Percentiles rank a stretch among this genome's conserved stretches.
Conservation (phyloP, 1,140 invertebrate species). For the Drosophila trapezifrons region DNA sequence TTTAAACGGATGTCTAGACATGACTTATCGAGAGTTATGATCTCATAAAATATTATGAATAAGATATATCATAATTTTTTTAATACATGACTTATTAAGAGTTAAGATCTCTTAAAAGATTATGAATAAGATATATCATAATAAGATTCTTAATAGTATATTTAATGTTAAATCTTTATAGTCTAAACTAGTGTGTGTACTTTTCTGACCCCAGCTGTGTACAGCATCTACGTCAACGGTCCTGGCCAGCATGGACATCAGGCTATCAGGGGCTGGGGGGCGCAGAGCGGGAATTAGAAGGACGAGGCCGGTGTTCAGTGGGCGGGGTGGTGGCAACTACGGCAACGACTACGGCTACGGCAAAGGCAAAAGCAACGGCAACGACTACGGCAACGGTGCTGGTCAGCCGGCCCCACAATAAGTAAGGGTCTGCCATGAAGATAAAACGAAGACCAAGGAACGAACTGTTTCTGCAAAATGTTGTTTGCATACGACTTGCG, state of each 20-base stretch:
- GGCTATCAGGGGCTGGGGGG: conserved; percentile 25
- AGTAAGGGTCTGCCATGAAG: conserved; percentile 84
- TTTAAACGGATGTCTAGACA: no score
- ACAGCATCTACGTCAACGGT: conserved; percentile 56
- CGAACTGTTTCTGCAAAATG: conserved; percentile 84
- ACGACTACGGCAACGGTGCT: conserved; percentile 54
- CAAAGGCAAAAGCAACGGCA: conserved; percentile 33
- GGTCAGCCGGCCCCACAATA: conserved; percentile 77
- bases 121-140: not conserved
- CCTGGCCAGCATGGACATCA: conserved; percentile 48
- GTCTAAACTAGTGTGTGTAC: not conserved
- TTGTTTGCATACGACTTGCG: conserved; percentile 84
- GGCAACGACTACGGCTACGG: conserved; percentile 27
- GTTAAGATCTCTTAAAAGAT: no score
- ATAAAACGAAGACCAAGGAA: conserved; percentile 84
- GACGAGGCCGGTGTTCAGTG: conserved; percentile 34
- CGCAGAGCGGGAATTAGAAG: conserved; percentile 38
- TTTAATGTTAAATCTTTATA: not conserved
- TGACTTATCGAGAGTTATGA: no score
- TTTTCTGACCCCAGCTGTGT: not conserved
- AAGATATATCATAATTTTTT: no score
- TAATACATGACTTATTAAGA: no score
- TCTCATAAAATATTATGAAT: no score
- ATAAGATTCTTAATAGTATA: no score
- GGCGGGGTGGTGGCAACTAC: conserved; percentile 24